Evolutionary conservation across 1,140 invertebrate genomes (phyloP).

Genomic region (Lepidurus couesii): DNA sequence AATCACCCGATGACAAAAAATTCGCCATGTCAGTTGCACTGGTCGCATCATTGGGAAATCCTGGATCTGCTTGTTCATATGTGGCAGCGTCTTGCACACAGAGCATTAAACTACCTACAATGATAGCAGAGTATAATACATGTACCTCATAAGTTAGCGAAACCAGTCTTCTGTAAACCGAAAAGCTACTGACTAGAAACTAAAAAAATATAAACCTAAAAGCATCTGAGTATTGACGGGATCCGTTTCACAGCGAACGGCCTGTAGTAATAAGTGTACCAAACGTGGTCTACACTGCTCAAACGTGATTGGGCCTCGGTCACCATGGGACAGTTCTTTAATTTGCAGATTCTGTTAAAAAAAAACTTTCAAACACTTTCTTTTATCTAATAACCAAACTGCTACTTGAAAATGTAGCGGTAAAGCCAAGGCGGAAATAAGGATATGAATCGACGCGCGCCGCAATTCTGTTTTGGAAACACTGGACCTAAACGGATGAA

Average conservation of each 20-base stretch:
- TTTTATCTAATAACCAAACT: conserved; percentile 30
- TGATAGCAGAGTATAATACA: conserved; percentile 23
- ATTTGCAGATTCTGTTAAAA: conserved; percentile 59
- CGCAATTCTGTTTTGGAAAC: conserved; percentile 72
- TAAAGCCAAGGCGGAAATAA: conserved; percentile 80
- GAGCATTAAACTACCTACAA: conserved; percentile 60
- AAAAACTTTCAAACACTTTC: conserved; percentile 30
- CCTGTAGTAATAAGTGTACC: conserved; percentile 78
- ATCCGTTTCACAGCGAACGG: conserved; percentile 78
- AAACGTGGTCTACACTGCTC: conserved; percentile 71
- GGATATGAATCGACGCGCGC: conserved; percentile 79
- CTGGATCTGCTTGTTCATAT: conserved; percentile 64
- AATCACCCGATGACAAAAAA: not conserved
- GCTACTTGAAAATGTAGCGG: conserved; percentile 81
- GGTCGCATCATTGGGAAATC: conserved; percentile 49
- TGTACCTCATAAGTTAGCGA: conserved; percentile 26
- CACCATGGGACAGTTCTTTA: conserved; percentile 52
- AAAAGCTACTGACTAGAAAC: conserved; percentile 29
- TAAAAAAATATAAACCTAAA: conserved; percentile 53
- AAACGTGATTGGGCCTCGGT: conserved; percentile 56
- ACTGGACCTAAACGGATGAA: conserved; percentile 35
- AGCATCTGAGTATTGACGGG: conserved; percentile 84
- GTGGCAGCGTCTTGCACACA: conserved; percentile 75
- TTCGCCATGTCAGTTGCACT: conserved; percentile 41
- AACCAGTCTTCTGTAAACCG: conserved; percentile 28